Evolutionary conservation across 2,113 vertebrate species (phyloP).

Genomic region (Trematomus loennbergii): DNA sequence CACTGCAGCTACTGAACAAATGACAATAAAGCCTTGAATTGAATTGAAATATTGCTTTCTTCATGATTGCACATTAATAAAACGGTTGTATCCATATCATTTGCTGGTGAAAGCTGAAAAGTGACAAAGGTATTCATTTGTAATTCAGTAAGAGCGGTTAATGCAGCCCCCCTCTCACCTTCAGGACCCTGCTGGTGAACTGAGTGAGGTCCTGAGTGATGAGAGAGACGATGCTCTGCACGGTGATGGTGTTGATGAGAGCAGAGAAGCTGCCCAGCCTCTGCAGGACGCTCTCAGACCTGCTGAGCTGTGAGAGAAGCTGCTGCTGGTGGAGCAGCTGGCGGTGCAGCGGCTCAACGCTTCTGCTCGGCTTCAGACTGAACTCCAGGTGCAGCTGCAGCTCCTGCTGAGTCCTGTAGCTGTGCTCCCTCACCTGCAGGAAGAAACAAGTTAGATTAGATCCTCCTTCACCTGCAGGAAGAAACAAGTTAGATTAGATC

Average conservation of each 20-base stretch:
- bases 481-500: too few relatives aligned
- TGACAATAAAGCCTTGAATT: too few relatives aligned
- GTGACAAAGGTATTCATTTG: neutral
- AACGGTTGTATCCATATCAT: neutral
- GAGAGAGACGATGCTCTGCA: slow-evolving; percentile 82
- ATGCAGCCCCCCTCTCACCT: slow-evolving; percentile 71
- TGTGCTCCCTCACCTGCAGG: slow-evolving; percentile 83
- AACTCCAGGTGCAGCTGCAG: slow-evolving; percentile 75
- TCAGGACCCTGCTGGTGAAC: slow-evolving; percentile 77
- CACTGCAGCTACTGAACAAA: too few relatives aligned
- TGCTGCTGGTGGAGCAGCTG: slow-evolving; percentile 57
- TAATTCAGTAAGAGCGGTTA: neutral
- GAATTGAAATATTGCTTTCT: neutral
- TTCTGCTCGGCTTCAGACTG: slow-evolving; percentile 37
- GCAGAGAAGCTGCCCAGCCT: slow-evolving; percentile 79
- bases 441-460: neutral
- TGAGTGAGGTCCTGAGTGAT: slow-evolving; percentile 67
- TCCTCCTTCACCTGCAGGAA: slow-evolving; percentile 47
- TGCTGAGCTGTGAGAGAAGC: slow-evolving; percentile 69
- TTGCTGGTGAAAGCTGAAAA: neutral
- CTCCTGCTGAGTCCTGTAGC: slow-evolving; percentile 75
- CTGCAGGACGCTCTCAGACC: slow-evolving; percentile 69
- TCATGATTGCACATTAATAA: neutral
- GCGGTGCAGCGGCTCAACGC: slow-evolving; percentile 70
- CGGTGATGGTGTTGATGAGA: slow-evolving; percentile 82